Evolutionary conservation across 2,888 invertebrate genomes (phyloP).

Genomic region (Homarus gammarus): DNA sequence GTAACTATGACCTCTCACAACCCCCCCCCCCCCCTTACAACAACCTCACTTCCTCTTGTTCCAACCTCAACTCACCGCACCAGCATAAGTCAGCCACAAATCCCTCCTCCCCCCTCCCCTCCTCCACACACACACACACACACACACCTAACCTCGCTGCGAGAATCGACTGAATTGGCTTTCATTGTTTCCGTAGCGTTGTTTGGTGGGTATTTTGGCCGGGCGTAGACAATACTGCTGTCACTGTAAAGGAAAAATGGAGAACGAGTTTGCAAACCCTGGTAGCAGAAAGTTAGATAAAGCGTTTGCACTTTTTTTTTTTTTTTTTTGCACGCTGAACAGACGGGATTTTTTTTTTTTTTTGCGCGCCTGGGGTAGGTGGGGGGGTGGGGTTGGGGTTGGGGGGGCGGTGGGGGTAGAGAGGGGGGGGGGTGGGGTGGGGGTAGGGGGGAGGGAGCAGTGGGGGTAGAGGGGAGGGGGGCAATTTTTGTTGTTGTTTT

Average conservation of each 20-base stretch:
- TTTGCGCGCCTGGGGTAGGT: neutral
- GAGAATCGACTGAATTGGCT: conserved; percentile 38
- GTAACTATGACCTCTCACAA: neutral
- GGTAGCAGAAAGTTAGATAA: too few species aligned
- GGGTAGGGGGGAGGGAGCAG: too few species aligned
- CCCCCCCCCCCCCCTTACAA: neutral
- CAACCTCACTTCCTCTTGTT: too few species aligned
- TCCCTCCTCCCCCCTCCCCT: neutral
- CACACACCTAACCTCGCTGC: neutral
- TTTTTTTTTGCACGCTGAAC: neutral
- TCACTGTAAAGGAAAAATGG: neutral
- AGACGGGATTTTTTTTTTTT: neutral
- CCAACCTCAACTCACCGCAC: neutral
- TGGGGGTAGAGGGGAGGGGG: neutral
- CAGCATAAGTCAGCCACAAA: neutral
- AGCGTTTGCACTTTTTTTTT: neutral
- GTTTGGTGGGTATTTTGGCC: conserved; percentile 21
- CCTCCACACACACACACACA: neutral
- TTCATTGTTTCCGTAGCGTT: conserved; percentile 15
- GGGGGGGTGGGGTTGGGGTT: neutral
- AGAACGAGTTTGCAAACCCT: neutral
- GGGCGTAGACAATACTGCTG: conserved; percentile 23
- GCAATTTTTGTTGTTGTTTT: too few species aligned
- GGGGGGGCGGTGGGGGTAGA: neutral
- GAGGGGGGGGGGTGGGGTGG: too few species aligned